Percentiles rank a stretch among this genome's conserved stretches.
Conservation (phyloP, 2,113 vertebrate species). For the Ivindomyrus marchei region DNA sequence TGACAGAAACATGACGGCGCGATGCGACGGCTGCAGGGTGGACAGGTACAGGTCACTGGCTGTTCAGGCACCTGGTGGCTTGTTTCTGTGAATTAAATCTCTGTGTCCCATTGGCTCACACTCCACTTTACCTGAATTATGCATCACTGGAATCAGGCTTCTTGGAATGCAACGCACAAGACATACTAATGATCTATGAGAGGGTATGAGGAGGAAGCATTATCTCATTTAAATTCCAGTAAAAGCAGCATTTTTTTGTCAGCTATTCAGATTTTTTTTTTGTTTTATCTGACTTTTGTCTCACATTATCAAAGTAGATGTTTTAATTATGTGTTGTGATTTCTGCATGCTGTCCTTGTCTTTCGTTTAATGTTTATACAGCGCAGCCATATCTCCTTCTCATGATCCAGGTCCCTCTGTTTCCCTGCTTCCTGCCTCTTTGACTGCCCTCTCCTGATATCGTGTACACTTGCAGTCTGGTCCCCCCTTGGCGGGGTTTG, state of each 20-base stretch:
- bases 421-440: no score
- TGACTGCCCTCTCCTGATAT: neutral
- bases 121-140: slow-evolving; percentile 38
- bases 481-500: neutral
- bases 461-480: neutral
- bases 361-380: neutral
- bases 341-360: neutral
- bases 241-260: neutral
- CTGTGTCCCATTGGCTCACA: slow-evolving; percentile 34
- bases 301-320: neutral
- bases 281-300: neutral
- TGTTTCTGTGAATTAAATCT: slow-evolving; percentile 13
- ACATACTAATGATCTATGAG: neutral
- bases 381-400: neutral
- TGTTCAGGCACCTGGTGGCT: neutral
- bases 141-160: slow-evolving; percentile 24
- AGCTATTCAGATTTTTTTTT: neutral
- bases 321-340: neutral
- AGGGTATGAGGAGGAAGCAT: neutral
- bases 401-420: neutral
- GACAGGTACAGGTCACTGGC: neutral
- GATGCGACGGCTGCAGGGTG: neutral
- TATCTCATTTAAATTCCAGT: slow-evolving; percentile 2
- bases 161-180: neutral
- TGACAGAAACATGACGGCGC: neutral